Conservation (phyloP, 2,888 invertebrate species). For the Pyrgus malvae region DNA sequence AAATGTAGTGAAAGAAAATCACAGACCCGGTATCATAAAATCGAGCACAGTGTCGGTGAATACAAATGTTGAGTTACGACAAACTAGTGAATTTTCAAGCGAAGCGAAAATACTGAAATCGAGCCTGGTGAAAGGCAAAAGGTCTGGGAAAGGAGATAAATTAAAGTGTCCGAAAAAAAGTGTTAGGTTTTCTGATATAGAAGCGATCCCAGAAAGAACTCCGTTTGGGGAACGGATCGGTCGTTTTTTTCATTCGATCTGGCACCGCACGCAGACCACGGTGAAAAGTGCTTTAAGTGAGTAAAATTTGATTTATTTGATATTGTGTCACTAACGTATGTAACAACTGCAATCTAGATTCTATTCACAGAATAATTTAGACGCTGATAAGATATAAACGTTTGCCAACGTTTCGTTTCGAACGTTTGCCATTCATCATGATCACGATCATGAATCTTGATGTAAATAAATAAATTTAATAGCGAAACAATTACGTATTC, state of each 20-base stretch:
- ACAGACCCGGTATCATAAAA: constrained; percentile 37
- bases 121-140: constrained; percentile 59
- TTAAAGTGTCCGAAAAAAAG: constrained; percentile 56
- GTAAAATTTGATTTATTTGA: constrained; percentile 42
- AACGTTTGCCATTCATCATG: no score
- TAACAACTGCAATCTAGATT: no score
- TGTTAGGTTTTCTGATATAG: constrained; percentile 63
- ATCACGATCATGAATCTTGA: no score
- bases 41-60: constrained; percentile 41
- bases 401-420: no score
- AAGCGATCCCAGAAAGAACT: constrained; percentile 44
- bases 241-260: constrained; percentile 57
- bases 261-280: constrained; percentile 55
- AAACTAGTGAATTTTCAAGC: constrained; percentile 38
- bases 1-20: constrained; percentile 50
- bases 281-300: constrained; percentile 60
- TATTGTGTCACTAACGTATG: no score
- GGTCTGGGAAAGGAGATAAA: constrained; percentile 46
- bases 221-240: constrained; percentile 57
- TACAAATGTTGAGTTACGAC: constrained; percentile 34
- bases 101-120: constrained; percentile 62
- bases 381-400: no score
- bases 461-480: no score
- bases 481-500: no score
- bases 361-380: no score